These are phyloP conservation scores for Smittia aterrima DNA, from an alignment of 2,888 invertebrate genomes.

Conservation along the genomic window DNA sequence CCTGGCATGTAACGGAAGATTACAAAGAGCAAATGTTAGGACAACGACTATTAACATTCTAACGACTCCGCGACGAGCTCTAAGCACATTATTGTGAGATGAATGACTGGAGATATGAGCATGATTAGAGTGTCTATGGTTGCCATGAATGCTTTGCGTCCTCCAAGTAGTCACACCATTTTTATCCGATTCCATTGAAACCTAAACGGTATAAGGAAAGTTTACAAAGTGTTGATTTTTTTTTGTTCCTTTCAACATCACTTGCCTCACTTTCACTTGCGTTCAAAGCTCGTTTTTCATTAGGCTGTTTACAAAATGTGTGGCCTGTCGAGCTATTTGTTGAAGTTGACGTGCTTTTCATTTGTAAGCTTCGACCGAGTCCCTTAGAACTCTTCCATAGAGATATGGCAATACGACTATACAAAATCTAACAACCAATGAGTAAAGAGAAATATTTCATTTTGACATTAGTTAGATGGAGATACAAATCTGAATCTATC, in stretches of 20 bases:
- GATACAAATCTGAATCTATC: no score
- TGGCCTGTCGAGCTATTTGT: constrained; percentile 44
- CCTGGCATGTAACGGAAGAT: constrained; percentile 83
- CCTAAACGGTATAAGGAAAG: constrained; percentile 47
- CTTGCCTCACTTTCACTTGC: constrained; percentile 54
- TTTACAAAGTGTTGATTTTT: neutral
- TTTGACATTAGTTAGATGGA: neutral
- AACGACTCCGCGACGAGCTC: constrained; percentile 80
- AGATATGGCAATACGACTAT: constrained; percentile 79
- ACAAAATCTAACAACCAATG: constrained; percentile 61
- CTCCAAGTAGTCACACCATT: constrained; percentile 53
- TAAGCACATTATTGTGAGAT: constrained; percentile 72
- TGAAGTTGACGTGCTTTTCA: constrained; percentile 50
- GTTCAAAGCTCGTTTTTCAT: constrained; percentile 53
- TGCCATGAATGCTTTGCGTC: constrained; percentile 47
- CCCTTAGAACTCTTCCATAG: constrained; percentile 77
- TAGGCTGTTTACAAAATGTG: constrained; percentile 51
- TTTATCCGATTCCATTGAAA: constrained; percentile 52
- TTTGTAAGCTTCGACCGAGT: constrained; percentile 57
- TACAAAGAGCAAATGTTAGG: constrained; percentile 83
- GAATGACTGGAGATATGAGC: constrained; percentile 64
- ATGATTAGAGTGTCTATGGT: constrained; percentile 54
- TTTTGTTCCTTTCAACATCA: neutral
- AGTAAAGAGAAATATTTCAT: neutral
- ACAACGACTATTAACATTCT: constrained; percentile 87